Percentiles rank a stretch among this genome's conserved stretches.
Evolutionary conservation across 2,888 invertebrate species (phyloP).

Genomic region (Dolichopus griseipennis): DNA sequence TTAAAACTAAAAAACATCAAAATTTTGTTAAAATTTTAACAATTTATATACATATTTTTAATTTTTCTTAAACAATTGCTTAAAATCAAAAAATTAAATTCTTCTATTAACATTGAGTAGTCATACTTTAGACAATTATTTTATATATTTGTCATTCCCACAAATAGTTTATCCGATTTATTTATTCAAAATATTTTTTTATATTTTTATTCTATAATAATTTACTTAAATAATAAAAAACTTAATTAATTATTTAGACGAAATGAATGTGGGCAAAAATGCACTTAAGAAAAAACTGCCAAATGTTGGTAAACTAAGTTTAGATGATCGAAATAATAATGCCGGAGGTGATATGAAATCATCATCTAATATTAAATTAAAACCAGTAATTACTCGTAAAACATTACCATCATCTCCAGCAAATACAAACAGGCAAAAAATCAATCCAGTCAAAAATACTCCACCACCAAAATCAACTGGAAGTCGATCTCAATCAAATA

Average conservation of each 20-base stretch:
- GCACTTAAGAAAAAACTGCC: conserved; percentile 12
- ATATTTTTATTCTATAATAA: not conserved
- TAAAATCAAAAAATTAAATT: too few relatives aligned
- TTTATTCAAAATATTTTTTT: not conserved
- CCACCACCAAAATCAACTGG: conserved; percentile 20
- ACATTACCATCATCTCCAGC: conserved; percentile 29
- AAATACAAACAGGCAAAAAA: conserved; percentile 13
- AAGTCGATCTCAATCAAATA: conserved; percentile 26
- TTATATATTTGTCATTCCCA: too few relatives aligned
- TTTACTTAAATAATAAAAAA: too few relatives aligned
- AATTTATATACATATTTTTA: too few relatives aligned
- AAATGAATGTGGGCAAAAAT: conserved; percentile 1
- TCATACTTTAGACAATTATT: too few relatives aligned
- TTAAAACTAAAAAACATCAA: too few relatives aligned
- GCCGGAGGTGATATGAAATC: conserved; percentile 17
- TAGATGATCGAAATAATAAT: conserved; percentile 25
- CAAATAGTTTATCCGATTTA: too few relatives aligned
- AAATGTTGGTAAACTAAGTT: conserved; percentile 13
- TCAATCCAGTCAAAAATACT: conserved; percentile 11
- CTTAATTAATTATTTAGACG: conserved; percentile 8
- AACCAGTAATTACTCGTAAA: conserved; percentile 36
- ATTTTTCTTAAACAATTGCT: too few relatives aligned
- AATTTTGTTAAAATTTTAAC: too few relatives aligned
- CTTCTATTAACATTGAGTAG: too few relatives aligned
- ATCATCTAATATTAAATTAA: conserved; percentile 31